These are phyloP conservation scores for Cyrtodaria siliqua DNA, from an alignment of 2,888 invertebrate species.

Conservation along the genomic window DNA sequence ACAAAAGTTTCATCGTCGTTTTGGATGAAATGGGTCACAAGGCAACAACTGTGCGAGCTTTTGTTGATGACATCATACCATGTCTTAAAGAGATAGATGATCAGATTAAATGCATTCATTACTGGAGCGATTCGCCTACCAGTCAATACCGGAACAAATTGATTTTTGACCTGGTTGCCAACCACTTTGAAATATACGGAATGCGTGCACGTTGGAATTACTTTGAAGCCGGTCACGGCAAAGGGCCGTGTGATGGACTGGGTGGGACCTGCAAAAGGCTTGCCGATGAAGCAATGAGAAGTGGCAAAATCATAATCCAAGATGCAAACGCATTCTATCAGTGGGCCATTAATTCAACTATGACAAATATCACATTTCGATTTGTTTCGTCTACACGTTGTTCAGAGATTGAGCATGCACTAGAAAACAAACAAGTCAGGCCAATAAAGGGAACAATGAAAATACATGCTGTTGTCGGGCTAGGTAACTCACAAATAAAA, in stretches of 20 bases:
- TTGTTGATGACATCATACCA: constrained; percentile 51
- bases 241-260: constrained; percentile 10
- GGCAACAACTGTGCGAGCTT: constrained; percentile 38
- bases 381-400: constrained; percentile 2
- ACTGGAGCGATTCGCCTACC: constrained; percentile 27
- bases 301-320: constrained; percentile 10
- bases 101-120: constrained; percentile 6
- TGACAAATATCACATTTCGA: constrained; percentile 6
- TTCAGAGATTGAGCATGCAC: not conserved
- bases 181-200: constrained; percentile 4
- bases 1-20: constrained; percentile 50
- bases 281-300: constrained; percentile 14
- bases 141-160: constrained; percentile 50
- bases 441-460: constrained; percentile 24
- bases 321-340: constrained; percentile 20
- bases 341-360: constrained; percentile 16
- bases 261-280: constrained; percentile 10
- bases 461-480: constrained; percentile 18
- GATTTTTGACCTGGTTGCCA: constrained; percentile 43
- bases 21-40: constrained; percentile 49
- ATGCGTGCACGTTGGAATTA: constrained; percentile 13
- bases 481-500: constrained; percentile 4
- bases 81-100: constrained; percentile 24
- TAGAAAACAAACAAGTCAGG: not conserved
- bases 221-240: constrained; percentile 17